Conservation (phyloP, 2,888 invertebrate species). For the Zonitis immaculata region DNA sequence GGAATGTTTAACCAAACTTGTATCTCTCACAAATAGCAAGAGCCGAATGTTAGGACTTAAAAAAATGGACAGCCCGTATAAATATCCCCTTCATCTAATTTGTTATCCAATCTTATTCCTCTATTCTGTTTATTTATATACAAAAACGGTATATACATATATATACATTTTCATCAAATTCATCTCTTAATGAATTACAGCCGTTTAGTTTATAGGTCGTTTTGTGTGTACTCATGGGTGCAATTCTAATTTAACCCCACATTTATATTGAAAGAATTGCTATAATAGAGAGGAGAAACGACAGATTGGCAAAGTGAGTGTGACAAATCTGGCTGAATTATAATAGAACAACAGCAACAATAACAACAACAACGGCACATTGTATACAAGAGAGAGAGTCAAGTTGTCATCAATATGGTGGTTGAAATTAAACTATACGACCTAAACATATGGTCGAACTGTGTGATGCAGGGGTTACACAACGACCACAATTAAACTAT, state of each 20-base stretch:
- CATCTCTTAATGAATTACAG: slow-evolving; percentile 37
- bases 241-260: slow-evolving; percentile 34
- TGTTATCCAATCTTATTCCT: neutral
- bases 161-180: neutral
- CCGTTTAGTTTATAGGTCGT: slow-evolving; percentile 31
- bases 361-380: too few relatives aligned
- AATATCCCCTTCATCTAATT: neutral
- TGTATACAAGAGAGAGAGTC: slow-evolving; percentile 22
- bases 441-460: slow-evolving; percentile 39
- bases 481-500: neutral
- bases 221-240: slow-evolving; percentile 23
- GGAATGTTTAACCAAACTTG: too few relatives aligned
- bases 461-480: slow-evolving; percentile 22
- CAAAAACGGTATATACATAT: neutral
- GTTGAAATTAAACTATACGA: slow-evolving; percentile 39
- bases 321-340: slow-evolving; percentile 47
- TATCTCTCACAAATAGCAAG: too few relatives aligned
- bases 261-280: slow-evolving; percentile 20
- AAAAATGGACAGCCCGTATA: too few relatives aligned
- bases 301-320: slow-evolving; percentile 45
- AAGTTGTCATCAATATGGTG: slow-evolving; percentile 35
- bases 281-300: slow-evolving; percentile 15
- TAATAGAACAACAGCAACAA: too few relatives aligned
- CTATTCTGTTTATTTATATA: neutral
- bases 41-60: too few relatives aligned